A percentile compares a stretch with the other conserved stretches of the same genome.
These are phyloP conservation scores for roundworm (Caenorhabditis elegans) DNA, from an alignment of 1,140 invertebrate species.

Conservation along the genomic window DNA sequence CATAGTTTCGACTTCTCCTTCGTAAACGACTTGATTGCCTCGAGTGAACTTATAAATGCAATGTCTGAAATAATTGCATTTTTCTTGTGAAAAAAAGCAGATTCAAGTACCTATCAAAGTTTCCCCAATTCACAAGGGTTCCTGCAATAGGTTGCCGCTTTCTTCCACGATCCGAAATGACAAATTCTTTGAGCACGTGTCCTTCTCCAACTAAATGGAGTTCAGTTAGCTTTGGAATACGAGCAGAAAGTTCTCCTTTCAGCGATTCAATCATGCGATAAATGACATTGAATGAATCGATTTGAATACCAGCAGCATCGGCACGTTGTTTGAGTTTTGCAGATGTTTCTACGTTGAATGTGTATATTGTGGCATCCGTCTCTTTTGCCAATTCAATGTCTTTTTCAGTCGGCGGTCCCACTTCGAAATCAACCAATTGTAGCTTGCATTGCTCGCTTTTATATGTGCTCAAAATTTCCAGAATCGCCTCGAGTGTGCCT, in stretches of 20 bases:
- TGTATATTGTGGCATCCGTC: constrained; percentile 72
- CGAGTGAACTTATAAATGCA: constrained; percentile 52
- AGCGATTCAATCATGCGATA: constrained; percentile 57
- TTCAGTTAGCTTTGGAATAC: constrained; percentile 45
- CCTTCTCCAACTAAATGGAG: constrained; percentile 57
- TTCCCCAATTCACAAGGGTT: constrained; percentile 59
- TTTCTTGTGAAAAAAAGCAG: no score
- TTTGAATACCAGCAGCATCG: constrained; percentile 46
- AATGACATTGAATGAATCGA: constrained; percentile 62
- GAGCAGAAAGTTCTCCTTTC: constrained; percentile 51
- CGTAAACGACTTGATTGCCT: constrained; percentile 48
- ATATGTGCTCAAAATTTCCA: constrained; percentile 87
- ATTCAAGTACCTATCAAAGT: constrained; percentile 57
- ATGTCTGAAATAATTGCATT: constrained; percentile 13
- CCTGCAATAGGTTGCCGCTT: constrained; percentile 63
- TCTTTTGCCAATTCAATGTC: constrained; percentile 83
- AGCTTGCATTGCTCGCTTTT: constrained; percentile 76
- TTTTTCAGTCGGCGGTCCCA: constrained; percentile 79
- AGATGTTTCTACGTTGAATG: constrained; percentile 57
- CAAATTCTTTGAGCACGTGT: constrained; percentile 61
- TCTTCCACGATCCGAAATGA: constrained; percentile 54
- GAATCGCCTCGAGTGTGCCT: constrained; percentile 84
- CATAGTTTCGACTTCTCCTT: constrained; percentile 61
- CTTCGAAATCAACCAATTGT: constrained; percentile 84
- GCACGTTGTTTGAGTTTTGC: constrained; percentile 47